phyloP scores from a whole-genome alignment of 1,140 invertebrate species.

The Drosophila littoralis region DNA sequence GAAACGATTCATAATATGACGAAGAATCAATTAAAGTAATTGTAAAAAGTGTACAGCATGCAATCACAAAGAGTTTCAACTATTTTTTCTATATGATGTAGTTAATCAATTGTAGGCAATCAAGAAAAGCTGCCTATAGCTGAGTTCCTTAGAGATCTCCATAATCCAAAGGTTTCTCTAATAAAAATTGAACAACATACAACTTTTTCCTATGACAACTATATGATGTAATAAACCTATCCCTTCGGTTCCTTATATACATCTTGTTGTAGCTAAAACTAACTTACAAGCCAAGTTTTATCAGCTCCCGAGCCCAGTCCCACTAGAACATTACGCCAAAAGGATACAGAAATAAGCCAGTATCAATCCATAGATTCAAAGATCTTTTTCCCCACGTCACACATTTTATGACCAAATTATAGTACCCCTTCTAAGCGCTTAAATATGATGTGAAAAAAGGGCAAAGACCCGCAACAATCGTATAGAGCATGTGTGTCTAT shows the following conservation, averaged over 20 bases:
- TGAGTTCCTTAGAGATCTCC: no score
- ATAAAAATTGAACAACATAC: no score
- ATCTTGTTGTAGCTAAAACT: background rate
- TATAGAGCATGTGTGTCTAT: background rate
- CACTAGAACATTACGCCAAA: background rate
- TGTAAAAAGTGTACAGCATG: no score
- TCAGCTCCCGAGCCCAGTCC: background rate
- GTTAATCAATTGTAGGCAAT: no score
- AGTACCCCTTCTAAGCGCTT: constrained; percentile 1
- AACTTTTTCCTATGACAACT: background rate
- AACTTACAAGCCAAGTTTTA: background rate
- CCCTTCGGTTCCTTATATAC: no score
- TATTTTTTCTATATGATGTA: no score
- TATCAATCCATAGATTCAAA: background rate
- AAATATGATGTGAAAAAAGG: constrained; percentile 27
- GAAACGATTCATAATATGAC: no score
- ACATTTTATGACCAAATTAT: background rate
- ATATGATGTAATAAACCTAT: background rate
- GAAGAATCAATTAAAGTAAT: no score
- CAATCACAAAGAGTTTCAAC: no score
- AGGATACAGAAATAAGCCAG: background rate
- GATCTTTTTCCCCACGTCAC: background rate
- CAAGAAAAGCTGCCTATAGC: no score
- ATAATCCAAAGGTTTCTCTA: no score
- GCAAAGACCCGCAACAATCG: background rate